Conservation (phyloP, 1,140 invertebrate species). For the Neodiprion pinetum region DNA sequence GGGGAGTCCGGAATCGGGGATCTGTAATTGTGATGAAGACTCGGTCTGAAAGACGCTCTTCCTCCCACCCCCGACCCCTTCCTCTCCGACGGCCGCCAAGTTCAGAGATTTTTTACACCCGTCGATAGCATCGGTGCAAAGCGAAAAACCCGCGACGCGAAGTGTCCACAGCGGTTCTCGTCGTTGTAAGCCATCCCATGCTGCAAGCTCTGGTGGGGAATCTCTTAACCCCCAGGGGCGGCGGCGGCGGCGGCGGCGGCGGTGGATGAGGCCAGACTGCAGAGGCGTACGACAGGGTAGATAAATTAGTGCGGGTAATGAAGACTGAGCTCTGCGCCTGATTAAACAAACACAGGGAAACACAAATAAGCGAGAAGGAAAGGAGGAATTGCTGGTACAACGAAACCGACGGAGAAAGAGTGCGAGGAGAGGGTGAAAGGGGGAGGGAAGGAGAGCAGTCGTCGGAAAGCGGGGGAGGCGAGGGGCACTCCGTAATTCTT, state of each 20-base stretch:
- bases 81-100: no score
- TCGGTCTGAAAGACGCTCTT: no score
- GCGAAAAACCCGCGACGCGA: background rate
- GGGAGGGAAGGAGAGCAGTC: slow-evolving; percentile 14
- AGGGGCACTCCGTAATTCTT: slow-evolving; percentile 22
- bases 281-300: slow-evolving; percentile 44
- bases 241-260: background rate
- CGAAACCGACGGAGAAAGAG: slow-evolving; percentile 15
- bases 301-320: slow-evolving; percentile 56
- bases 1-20: background rate
- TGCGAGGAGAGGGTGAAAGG: slow-evolving; percentile 16
- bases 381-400: slow-evolving; percentile 10
- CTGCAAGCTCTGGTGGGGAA: no score
- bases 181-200: background rate
- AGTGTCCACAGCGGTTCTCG: slow-evolving; percentile 1
- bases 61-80: no score
- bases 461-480: slow-evolving; percentile 11
- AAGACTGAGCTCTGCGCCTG: slow-evolving; percentile 55
- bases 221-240: no score
- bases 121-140: background rate
- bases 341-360: slow-evolving; percentile 57
- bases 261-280: slow-evolving; percentile 28
- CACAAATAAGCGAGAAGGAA: slow-evolving; percentile 42
- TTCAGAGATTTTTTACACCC: no score
- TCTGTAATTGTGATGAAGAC: background rate